Conservation (phyloP, 1,140 invertebrate species). For the Oncopodura yosiiana region DNA sequence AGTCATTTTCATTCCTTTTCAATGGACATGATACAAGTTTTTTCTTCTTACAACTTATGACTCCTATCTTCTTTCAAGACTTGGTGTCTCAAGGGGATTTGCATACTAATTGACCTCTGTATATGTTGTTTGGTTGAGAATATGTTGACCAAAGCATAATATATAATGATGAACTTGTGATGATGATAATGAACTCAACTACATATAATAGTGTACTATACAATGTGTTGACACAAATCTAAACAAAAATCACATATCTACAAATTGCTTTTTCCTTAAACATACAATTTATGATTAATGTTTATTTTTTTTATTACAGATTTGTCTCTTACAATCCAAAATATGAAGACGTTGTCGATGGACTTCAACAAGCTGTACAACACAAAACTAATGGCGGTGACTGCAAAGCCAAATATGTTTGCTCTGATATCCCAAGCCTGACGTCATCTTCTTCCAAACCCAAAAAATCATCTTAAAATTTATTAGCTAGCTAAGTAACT, state of each 20-base stretch:
- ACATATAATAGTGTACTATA: no score
- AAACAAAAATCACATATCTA: no score
- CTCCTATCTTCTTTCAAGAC: no score
- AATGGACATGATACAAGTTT: no score
- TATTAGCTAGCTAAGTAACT: background rate
- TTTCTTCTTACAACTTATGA: no score
- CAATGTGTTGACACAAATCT: no score
- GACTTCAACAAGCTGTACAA: conserved; percentile 36
- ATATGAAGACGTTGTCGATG: conserved; percentile 36
- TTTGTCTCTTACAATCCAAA: conserved; percentile 36
- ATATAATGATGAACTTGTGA: background rate
- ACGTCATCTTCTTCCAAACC: conserved; percentile 29
- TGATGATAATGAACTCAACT: background rate
- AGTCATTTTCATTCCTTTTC: no score
- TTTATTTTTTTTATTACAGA: conserved; percentile 27
- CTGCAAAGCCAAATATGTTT: conserved; percentile 34
- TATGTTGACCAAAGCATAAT: no score
- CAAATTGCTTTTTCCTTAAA: background rate
- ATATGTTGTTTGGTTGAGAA: no score
- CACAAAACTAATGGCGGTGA: conserved; percentile 35
- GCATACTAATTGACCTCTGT: no score
- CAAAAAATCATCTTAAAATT: background rate
- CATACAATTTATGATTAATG: background rate
- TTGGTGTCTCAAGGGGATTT: no score
- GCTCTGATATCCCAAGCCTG: conserved; percentile 31